A percentile compares a stretch with the other conserved stretches of the same genome.
These are phyloP conservation scores for Percopsis transmontana DNA, from an alignment of 2,113 vertebrate species.

Conservation along the genomic window DNA sequence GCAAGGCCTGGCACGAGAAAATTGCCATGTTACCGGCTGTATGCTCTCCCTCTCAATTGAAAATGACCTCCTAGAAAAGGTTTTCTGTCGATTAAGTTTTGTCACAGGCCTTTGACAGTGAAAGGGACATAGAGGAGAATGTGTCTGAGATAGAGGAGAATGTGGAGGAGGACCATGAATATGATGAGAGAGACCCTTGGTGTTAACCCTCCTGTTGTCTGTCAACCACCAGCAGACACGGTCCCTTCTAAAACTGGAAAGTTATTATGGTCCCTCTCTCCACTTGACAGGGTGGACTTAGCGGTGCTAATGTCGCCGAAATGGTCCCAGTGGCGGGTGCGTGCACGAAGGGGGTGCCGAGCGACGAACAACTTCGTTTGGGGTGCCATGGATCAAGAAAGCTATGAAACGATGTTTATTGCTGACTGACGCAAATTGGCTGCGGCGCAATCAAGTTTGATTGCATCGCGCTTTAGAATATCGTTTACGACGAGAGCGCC, in stretches of 20 bases:
- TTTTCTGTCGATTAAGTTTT: constrained; percentile 21
- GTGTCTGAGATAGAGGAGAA: constrained; percentile 19
- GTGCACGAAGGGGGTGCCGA: too few relatives aligned
- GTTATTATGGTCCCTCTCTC: constrained; percentile 25
- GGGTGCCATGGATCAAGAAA: too few relatives aligned
- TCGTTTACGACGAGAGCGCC: too few relatives aligned
- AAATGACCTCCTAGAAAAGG: constrained; percentile 25
- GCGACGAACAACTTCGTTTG: too few relatives aligned
- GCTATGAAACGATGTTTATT: too few relatives aligned
- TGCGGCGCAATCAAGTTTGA: too few relatives aligned
- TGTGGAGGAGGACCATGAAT: constrained; percentile 26
- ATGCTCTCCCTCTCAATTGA: constrained; percentile 16
- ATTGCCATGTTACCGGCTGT: too few relatives aligned
- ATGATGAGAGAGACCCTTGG: constrained; percentile 19
- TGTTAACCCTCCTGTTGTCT: constrained; percentile 26
- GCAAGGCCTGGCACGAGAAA: too few relatives aligned
- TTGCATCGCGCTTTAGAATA: too few relatives aligned
- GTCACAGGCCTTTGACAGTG: constrained; percentile 20
- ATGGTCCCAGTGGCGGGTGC: constrained; percentile 20
- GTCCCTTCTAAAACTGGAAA: constrained; percentile 28
- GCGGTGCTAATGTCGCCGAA: constrained; percentile 9
- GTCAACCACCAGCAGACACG: constrained; percentile 26
- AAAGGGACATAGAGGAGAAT: constrained; percentile 29
- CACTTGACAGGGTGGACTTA: constrained; percentile 23
- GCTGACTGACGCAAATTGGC: too few relatives aligned